phyloP scores from a whole-genome alignment of 1,140 invertebrate genomes.

The Caerostris darwini region DNA sequence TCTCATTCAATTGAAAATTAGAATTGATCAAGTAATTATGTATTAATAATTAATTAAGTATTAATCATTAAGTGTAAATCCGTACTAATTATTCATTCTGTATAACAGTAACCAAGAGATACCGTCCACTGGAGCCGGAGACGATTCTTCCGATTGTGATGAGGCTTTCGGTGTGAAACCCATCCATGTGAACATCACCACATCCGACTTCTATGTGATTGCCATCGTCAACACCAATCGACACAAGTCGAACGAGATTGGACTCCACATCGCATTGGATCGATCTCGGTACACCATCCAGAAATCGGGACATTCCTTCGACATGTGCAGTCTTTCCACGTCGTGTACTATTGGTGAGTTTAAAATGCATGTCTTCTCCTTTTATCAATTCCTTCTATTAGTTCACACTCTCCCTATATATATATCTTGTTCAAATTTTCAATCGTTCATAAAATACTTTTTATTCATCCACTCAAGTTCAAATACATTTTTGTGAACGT shows the following conservation, averaged over 20 bases:
- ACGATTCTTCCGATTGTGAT: not conserved
- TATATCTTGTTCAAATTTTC: no score
- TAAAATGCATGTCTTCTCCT: not conserved
- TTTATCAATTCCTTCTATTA: no score
- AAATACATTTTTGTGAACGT: no score
- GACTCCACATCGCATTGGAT: slow-evolving; percentile 8
- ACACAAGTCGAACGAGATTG: not conserved
- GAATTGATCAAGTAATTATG: no score
- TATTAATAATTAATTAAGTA: no score
- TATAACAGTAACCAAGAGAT: not conserved
- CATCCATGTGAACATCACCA: slow-evolving; percentile 44
- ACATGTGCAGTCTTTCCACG: slow-evolving; percentile 69
- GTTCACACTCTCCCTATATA: no score
- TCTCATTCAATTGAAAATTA: no score
- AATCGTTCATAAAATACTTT: no score
- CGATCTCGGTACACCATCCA: slow-evolving; percentile 41
- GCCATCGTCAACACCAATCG: slow-evolving; percentile 33
- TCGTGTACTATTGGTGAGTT: slow-evolving; percentile 66
- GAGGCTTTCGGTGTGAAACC: not conserved
- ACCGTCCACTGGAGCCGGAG: not conserved
- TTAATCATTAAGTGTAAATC: no score
- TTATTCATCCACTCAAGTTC: no score
- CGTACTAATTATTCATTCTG: not conserved
- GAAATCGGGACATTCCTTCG: slow-evolving; percentile 43
- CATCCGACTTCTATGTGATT: slow-evolving; percentile 35